A percentile compares a stretch with the other conserved stretches of the same genome.
phyloP scores from a whole-genome alignment of 1,140 invertebrate genomes.

The Pogonus chalceus region DNA sequence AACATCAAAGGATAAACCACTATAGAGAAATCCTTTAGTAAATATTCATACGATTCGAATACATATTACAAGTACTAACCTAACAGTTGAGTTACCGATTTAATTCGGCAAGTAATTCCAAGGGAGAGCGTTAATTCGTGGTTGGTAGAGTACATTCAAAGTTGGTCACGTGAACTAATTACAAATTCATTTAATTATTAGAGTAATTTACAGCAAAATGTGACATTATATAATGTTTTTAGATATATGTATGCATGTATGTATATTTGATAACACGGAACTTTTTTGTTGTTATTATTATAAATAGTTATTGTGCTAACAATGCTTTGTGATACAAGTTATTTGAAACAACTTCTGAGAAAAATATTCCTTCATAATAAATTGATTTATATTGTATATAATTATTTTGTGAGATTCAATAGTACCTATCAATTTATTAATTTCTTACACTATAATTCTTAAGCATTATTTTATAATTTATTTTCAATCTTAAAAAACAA shows the following conservation, averaged over 20 bases:
- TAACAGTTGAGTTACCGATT: no score
- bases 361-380: no score
- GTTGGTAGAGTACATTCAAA: background rate
- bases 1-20: background rate
- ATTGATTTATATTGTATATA: background rate
- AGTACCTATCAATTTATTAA: no score
- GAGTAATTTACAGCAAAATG: background rate
- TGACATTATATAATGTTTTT: background rate
- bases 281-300: no score
- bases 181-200: background rate
- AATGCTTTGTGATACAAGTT: no score
- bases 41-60: background rate
- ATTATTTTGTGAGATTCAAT: no score
- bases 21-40: background rate
- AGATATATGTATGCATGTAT: background rate
- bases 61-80: no score
- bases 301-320: no score
- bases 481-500: no score
- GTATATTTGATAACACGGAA: background rate
- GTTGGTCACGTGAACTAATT: background rate
- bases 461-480: no score
- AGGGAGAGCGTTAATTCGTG: background rate
- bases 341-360: no score
- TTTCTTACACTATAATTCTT: no score
- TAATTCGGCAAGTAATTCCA: background rate